These are phyloP conservation scores for Pempheris klunzingeri DNA, from an alignment of 2,797 vertebrate genomes.

Conservation along the genomic window DNA sequence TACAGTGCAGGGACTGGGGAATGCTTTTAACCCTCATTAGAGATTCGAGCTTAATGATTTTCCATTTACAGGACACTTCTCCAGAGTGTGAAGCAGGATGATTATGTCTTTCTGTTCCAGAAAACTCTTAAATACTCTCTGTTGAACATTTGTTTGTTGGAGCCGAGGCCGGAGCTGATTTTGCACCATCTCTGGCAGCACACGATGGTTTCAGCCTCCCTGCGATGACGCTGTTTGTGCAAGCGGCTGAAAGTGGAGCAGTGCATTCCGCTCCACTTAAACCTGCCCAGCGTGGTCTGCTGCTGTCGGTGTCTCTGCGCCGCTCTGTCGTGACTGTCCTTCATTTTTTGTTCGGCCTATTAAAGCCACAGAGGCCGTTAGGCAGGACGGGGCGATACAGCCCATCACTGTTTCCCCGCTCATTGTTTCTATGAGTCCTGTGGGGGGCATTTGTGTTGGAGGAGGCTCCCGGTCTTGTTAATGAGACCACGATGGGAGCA, in stretches of 20 bases:
- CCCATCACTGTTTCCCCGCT: slow-evolving; percentile 31
- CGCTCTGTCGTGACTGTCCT: slow-evolving; percentile 35
- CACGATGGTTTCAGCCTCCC: slow-evolving; percentile 57
- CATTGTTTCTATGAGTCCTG: slow-evolving; percentile 20
- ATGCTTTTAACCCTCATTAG: background rate
- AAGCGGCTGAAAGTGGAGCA: slow-evolving; percentile 70
- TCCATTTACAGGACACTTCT: background rate
- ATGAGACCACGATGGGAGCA: background rate
- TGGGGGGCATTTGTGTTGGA: slow-evolving; percentile 13
- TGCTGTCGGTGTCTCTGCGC: slow-evolving; percentile 55
- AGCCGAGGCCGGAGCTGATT: slow-evolving; percentile 18
- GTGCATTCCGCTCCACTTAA: slow-evolving; percentile 81
- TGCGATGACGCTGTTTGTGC: slow-evolving; percentile 58
- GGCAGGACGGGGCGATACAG: slow-evolving; percentile 17
- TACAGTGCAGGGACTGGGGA: background rate
- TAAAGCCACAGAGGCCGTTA: slow-evolving; percentile 50
- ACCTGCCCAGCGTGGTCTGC: slow-evolving; percentile 70
- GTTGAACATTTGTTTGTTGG: slow-evolving; percentile 12
- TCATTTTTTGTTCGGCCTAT: slow-evolving; percentile 50
- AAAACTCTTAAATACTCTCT: slow-evolving; percentile 28
- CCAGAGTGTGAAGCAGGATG: background rate
- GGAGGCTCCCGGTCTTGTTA: slow-evolving; percentile 24
- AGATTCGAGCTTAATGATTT: background rate
- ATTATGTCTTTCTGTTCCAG: background rate
- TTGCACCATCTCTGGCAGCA: slow-evolving; percentile 45